Evolutionary conservation across 1,140 invertebrate genomes (phyloP).

Genomic region (Drosophila paulistorum): DNA sequence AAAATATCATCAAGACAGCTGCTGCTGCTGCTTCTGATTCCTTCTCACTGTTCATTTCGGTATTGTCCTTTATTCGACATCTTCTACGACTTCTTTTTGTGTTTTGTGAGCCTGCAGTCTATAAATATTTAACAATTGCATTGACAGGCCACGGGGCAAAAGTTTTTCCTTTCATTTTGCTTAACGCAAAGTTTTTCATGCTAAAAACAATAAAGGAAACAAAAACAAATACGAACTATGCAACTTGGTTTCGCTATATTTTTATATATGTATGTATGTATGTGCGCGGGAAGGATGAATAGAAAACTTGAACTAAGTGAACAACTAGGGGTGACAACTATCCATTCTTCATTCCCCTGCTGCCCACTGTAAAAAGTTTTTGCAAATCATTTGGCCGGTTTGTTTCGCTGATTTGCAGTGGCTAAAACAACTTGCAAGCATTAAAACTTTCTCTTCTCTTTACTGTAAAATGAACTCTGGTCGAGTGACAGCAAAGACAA

Average conservation of each 20-base stretch:
- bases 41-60: not conserved
- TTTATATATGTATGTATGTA: no score
- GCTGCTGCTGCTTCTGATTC: slow-evolving; percentile 14
- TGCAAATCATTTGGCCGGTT: slow-evolving; percentile 24
- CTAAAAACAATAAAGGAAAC: slow-evolving; percentile 39
- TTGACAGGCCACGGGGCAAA: slow-evolving; percentile 43
- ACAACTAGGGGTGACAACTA: slow-evolving; percentile 9
- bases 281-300: not conserved
- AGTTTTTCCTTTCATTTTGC: slow-evolving; percentile 29
- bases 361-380: slow-evolving; percentile 10
- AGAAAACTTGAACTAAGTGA: slow-evolving; percentile 5
- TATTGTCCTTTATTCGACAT: not conserved
- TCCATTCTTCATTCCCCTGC: not conserved
- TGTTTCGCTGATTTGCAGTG: slow-evolving; percentile 41
- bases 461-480: slow-evolving; percentile 38
- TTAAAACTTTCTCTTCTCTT: slow-evolving; percentile 28
- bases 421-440: slow-evolving; percentile 12
- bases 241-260: not conserved
- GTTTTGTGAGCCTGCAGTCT: slow-evolving; percentile 25
- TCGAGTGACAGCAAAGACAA: slow-evolving; percentile 5
- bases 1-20: slow-evolving; percentile 49
- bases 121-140: slow-evolving; percentile 53
- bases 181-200: slow-evolving; percentile 27
- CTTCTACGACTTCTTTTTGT: not conserved
- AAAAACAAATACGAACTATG: slow-evolving; percentile 30